Evolutionary conservation across 2,888 invertebrate genomes (phyloP), one percentile per base, ranked within the genome.

Genomic region (Caprella mutica): DNA sequence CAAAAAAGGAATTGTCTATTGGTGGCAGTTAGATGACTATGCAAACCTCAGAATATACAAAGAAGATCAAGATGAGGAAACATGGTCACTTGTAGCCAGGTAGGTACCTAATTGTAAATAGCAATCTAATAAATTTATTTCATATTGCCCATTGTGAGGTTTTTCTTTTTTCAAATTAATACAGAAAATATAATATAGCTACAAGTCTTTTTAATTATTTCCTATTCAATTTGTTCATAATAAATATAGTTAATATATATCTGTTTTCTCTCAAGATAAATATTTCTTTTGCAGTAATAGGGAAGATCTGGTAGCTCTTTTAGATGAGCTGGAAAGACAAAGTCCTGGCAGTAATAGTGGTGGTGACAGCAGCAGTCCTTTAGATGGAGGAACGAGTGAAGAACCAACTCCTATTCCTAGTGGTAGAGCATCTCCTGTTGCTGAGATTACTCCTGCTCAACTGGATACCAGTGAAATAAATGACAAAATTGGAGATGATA

Each of bases 21-120:
- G 97, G 94, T 82, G 85, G 69, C 89, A 94, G 69, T 80, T 86
- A 56, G 91, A 96, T 72, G 81, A 84, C 65, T 85, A 86, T 59
- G 85, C 88, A 68, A 91, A 92, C 73, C 77, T 97, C 63, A 80
- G 91, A 65, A 81, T 98, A 46, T 98, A 93, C 73, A 84, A 86
- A 70, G 97, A 97, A 74, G 93, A 97, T 71, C 81, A 86, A 66
- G 96, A 97, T 73, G 96, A 97, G 71, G 92, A 96, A 72, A 87
- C 87, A 14, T 94, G 93, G 93, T 83, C 86, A 70, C 78, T 93
- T 44, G 85, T 94, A 63, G 93, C 92, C 63, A 85, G 81, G 86
- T 88, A 75, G 73, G 74, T 71, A 19, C 40, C 30, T 40, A 35
- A 24, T 21, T 52, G 54, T 59, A 61, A 46, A 65, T n/a, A n/a